Conservation (phyloP, 2,888 invertebrate species). For the Scaptodrosophila latifasciaeformis region DNA sequence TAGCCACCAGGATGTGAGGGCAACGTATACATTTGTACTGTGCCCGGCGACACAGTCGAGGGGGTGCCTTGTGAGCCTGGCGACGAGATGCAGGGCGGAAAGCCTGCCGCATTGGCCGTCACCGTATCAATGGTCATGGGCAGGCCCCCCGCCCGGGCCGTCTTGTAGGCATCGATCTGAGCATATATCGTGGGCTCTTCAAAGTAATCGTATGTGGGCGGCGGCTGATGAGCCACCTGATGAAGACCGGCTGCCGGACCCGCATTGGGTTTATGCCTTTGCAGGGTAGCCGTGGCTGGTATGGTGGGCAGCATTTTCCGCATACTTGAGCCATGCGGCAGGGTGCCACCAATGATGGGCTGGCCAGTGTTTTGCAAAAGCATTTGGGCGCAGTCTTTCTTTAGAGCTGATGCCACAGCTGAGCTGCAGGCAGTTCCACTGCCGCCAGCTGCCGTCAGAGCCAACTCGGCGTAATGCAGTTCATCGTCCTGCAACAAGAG, state of each 20-base stretch:
- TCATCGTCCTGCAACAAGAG: conserved; percentile 72
- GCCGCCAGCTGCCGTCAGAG: conserved; percentile 54
- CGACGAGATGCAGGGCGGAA: conserved; percentile 76
- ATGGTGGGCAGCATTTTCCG: conserved; percentile 70
- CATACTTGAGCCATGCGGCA: conserved; percentile 70
- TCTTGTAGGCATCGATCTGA: conserved; percentile 82
- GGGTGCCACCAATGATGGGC: conserved; percentile 51
- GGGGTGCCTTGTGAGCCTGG: conserved; percentile 72
- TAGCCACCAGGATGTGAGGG: conserved; percentile 74
- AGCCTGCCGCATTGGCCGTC: conserved; percentile 61
- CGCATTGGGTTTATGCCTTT: conserved; percentile 69
- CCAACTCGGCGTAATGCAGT: conserved; percentile 74
- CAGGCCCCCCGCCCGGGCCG: conserved; percentile 50
- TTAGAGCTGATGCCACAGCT: conserved; percentile 31
- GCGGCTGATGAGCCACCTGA: conserved; percentile 64
- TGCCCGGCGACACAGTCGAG: conserved; percentile 73
- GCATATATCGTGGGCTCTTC: conserved; percentile 85
- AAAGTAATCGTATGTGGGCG: conserved; percentile 75
- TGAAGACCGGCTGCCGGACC: conserved; percentile 17
- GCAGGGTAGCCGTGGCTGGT: conserved; percentile 70
- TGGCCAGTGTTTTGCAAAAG: conserved; percentile 42
- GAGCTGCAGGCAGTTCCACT: conserved; percentile 15
- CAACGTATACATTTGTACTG: conserved; percentile 74
- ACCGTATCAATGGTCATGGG: conserved; percentile 46
- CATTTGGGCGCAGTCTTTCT: conserved; percentile 57